Evolutionary conservation across 2,797 vertebrate genomes (phyloP), one percentile per base, ranked within the genome.

Genomic region (Argentina silus): DNA sequence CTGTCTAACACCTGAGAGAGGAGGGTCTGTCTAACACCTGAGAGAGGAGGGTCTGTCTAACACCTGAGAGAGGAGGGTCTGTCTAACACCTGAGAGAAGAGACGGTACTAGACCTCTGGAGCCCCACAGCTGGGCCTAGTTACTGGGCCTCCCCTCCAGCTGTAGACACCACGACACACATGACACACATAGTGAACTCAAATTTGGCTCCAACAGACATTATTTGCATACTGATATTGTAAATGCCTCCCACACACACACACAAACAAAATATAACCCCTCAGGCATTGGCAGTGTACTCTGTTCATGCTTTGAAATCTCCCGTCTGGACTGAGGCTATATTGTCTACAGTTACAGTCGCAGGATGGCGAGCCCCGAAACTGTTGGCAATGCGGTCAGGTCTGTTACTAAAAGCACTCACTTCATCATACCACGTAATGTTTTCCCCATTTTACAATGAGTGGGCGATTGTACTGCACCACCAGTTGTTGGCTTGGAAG

Each of bases 241-340:
- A 67, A 69, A 61, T 43, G 43, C 47, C 7, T 45, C 75, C 51
- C 50, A 48, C 43, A 69, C 72, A 60, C 12, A 70, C 63, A 51
- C 61, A 72, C 71, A 42, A 23, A 14, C 17, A 67, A 19, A 57
- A 51, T 51, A 62, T 60, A 63, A 8, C 53, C 23, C 67, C 51
- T 44, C n/a, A 71, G 45, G 53, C 45, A 21, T 19, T 55, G 53
- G 21, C 21, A 21, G 36, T 23, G 63, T 23, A 47, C 56, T 43
- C 69, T 60, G 50, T 12, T 66, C 59, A 69, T 57, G 36, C 75
- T 80, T 77, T 75, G 74, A 73, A 61, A 64, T 64, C 8, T 64
- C 1, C 43, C 15, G 43, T 64, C 43, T 64, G n/a, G 62, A 45
- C 3, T 60, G 23, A 45, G 21, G 5, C 43, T 59, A 27, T n/a